These are phyloP conservation scores for Caretta caretta DNA, from an alignment of 2,113 vertebrate genomes.

Conservation along the genomic window DNA sequence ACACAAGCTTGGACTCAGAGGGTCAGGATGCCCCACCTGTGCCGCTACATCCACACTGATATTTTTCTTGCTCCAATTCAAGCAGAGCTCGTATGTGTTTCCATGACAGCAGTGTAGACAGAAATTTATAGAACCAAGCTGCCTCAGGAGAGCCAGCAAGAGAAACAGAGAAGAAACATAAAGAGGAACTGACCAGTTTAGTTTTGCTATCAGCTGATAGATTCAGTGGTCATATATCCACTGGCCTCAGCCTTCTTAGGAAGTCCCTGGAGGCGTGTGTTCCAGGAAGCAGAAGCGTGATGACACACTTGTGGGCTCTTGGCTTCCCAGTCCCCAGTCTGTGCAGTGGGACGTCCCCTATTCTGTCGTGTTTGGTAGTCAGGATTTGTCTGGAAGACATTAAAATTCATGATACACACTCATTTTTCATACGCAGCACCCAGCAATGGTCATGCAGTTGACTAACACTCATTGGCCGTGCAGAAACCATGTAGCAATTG, in stretches of 20 bases:
- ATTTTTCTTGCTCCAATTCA: neutral
- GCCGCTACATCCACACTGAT: neutral
- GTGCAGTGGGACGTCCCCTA: neutral
- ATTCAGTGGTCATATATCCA: accelerated
- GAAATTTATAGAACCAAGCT: neutral
- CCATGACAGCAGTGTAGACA: neutral
- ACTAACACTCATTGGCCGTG: neutral
- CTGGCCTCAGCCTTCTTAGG: neutral
- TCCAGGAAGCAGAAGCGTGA: neutral
- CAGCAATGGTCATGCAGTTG: neutral
- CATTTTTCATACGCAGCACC: neutral
- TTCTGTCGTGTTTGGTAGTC: neutral
- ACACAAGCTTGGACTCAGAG: no score
- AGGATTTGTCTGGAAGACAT: neutral
- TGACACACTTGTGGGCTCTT: accelerated
- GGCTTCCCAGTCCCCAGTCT: neutral
- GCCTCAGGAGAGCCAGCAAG: neutral
- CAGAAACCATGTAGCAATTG: neutral
- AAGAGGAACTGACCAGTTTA: neutral
- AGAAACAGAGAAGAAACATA: no score
- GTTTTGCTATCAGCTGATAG: neutral
- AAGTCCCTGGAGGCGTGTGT: neutral
- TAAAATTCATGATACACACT: neutral
- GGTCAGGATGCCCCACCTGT: neutral
- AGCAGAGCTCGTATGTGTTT: neutral